A percentile compares a stretch with the other conserved stretches of the same genome.
Conservation (phyloP, 2,113 vertebrate genomes). For the Eubucco bourcierii region DNA sequence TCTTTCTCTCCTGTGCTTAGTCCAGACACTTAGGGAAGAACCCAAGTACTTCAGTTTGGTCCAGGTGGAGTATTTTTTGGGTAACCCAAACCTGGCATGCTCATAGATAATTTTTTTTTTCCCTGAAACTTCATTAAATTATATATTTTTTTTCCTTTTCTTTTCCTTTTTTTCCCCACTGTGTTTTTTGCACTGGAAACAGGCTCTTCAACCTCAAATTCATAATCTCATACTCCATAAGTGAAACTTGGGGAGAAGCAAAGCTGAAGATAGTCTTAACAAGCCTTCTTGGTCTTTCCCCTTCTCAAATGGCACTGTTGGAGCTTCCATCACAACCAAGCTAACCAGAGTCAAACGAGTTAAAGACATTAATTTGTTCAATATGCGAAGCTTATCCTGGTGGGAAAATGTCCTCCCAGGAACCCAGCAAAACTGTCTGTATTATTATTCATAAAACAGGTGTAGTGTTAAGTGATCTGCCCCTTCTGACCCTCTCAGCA, state of each 20-base stretch:
- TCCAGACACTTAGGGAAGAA: background rate
- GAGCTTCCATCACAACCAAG: background rate
- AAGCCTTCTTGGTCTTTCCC: background rate
- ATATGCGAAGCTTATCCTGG: conserved; percentile 13
- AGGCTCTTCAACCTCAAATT: background rate
- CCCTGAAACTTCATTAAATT: background rate
- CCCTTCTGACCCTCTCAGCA: conserved; percentile 55
- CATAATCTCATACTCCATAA: background rate
- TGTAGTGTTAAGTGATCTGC: conserved; percentile 71
- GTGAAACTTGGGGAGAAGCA: background rate
- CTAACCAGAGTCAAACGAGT: conserved; percentile 47
- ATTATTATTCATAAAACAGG: conserved; percentile 67
- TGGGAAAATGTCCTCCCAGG: conserved; percentile 21
- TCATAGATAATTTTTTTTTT: background rate
- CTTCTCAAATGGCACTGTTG: background rate
- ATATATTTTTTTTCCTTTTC: background rate
- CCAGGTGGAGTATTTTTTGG: background rate
- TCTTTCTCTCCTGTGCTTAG: background rate
- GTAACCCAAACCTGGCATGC: background rate
- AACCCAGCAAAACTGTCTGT: background rate
- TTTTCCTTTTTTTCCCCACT: background rate
- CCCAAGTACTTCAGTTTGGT: background rate
- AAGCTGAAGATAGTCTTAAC: background rate
- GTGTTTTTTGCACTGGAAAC: background rate
- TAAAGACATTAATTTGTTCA: conserved; percentile 54